A percentile compares a stretch with the other conserved stretches of the same genome.
phyloP scores from a whole-genome alignment of 1,140 invertebrate species.

The Psilanteris sp. region DNA sequence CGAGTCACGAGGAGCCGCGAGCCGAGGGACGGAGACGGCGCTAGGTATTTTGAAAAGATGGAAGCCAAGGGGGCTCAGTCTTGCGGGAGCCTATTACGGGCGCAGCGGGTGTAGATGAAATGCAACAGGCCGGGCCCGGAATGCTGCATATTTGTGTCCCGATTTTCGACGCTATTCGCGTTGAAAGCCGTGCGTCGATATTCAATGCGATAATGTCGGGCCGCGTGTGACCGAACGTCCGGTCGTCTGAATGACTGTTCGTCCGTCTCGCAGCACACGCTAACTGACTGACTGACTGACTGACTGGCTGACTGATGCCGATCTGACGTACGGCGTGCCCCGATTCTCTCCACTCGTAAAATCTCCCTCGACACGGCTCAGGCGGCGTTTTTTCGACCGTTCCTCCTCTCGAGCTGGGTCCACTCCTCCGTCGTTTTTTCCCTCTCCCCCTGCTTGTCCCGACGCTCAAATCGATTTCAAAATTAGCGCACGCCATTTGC shows the following conservation, averaged over 20 bases:
- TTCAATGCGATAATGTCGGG: conserved; percentile 77
- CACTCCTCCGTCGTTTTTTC: too few species aligned
- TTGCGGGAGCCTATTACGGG: conserved; percentile 73
- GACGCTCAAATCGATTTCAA: conserved; percentile 16
- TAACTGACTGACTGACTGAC: conserved; percentile 69
- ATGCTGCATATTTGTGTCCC: conserved; percentile 68
- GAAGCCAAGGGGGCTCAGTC: conserved; percentile 65
- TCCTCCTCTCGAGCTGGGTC: too few species aligned
- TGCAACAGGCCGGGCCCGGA: conserved; percentile 45
- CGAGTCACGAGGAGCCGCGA: conserved; percentile 29
- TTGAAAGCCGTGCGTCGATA: conserved; percentile 77
- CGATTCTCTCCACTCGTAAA: conserved; percentile 44
- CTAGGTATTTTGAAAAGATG: conserved; percentile 50
- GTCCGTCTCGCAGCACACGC: conserved; percentile 56
- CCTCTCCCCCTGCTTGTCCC: too few species aligned
- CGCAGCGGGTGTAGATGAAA: conserved; percentile 68
- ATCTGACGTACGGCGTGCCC: conserved; percentile 61
- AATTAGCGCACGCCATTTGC: too few species aligned
- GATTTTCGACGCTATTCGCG: conserved; percentile 66
- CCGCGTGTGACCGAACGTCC: conserved; percentile 69
- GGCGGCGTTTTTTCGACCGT: conserved; percentile 1
- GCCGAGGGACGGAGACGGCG: conserved; percentile 34
- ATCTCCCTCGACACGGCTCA: conserved; percentile 14
- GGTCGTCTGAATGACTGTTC: conserved; percentile 69
- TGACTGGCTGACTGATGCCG: conserved; percentile 63